phyloP scores from a whole-genome alignment of 1,140 invertebrate genomes.

The Adoxophyes honmai region DNA sequence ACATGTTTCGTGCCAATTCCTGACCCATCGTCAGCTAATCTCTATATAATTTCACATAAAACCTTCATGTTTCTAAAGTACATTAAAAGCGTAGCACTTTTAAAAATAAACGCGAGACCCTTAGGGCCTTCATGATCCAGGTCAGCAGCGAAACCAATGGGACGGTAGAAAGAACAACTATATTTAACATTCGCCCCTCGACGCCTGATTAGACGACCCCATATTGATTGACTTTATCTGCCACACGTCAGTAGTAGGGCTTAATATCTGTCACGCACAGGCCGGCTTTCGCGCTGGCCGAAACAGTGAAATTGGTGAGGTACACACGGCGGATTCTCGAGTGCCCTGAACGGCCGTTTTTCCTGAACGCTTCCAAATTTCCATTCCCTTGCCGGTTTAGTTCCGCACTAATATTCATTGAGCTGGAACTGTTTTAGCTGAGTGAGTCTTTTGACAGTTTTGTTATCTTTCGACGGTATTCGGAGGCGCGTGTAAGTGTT shows the following conservation, averaged over 20 bases:
- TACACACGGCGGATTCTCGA: neutral
- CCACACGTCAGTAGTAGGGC: constrained; percentile 52
- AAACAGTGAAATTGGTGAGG: neutral
- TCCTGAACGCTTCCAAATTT: neutral
- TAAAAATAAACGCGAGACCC: neutral
- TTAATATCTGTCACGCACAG: constrained; percentile 59
- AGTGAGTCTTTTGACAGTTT: neutral
- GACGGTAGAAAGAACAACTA: constrained; percentile 40
- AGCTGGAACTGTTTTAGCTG: neutral
- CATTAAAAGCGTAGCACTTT: neutral
- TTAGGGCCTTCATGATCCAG: constrained; percentile 26
- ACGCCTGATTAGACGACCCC: constrained; percentile 58
- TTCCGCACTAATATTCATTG: constrained; percentile 3
- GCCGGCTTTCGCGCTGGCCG: constrained; percentile 42
- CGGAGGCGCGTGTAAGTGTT: too few relatives aligned
- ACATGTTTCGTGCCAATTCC: too few relatives aligned
- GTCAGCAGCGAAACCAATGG: constrained; percentile 41
- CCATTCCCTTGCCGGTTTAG: too few relatives aligned
- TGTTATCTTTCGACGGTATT: too few relatives aligned
- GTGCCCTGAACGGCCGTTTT: neutral
- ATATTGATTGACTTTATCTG: constrained; percentile 65
- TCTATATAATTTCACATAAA: neutral
- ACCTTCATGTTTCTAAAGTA: neutral
- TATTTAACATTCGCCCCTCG: constrained; percentile 42
- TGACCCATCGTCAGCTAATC: too few relatives aligned